Evolutionary conservation across 35 echinoderm and acorn worm species (phyloP).

Genomic region (Acanthaster planci): DNA sequence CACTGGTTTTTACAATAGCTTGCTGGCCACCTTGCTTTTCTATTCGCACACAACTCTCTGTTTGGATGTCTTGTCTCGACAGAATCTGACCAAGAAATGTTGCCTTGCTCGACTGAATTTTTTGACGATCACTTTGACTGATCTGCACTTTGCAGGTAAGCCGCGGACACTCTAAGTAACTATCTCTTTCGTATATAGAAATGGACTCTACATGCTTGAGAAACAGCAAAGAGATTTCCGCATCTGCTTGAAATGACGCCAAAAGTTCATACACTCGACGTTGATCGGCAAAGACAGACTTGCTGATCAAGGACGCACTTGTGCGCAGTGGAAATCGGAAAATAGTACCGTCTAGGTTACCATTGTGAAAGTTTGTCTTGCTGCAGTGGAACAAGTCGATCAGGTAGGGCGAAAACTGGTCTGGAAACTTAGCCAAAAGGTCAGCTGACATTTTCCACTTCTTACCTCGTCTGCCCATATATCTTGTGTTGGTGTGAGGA

Average conservation of each 20-base stretch:
- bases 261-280: background rate
- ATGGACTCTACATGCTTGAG: constrained; percentile 34
- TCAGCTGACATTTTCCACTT: background rate
- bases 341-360: constrained; percentile 9
- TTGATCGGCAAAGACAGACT: background rate
- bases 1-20: background rate
- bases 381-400: background rate
- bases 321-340: constrained; percentile 27
- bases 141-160: constrained; percentile 15
- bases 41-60: constrained; percentile 23
- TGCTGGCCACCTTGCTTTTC: background rate
- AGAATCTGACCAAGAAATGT: constrained; percentile 5
- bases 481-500: constrained; percentile 11
- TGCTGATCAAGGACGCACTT: background rate
- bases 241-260: constrained; percentile 25
- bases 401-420: constrained; percentile 18
- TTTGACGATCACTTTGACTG: background rate
- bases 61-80: background rate
- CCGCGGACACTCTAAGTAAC: background rate
- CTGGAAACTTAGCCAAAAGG: constrained; percentile 13
- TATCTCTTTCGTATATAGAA: background rate
- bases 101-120: background rate
- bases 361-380: background rate
- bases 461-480: constrained; percentile 33
- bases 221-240: constrained; percentile 34